Evolutionary conservation across 2,113 vertebrate species (phyloP), one percentile per base, ranked within the genome.

Genomic region (Gallinago media): DNA sequence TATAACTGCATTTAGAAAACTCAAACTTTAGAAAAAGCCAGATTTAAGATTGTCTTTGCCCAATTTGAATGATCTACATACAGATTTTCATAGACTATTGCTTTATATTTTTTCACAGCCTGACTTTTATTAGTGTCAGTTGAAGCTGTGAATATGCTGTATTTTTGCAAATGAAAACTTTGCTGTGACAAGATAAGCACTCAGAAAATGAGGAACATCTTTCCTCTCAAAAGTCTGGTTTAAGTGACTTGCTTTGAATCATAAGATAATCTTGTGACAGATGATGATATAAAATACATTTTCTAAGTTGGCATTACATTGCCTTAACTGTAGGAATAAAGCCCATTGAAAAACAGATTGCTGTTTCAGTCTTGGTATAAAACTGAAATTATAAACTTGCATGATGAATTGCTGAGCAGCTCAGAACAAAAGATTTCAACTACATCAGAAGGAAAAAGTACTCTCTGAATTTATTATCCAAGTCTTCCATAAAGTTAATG

Each of bases 241-340:
- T 87, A 93, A 95, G 73, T 85, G 77, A 82, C 70, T 94, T 82
- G 27, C 88, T 96, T 87, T 94, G 90, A 96, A 95, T 93, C 78
- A 88, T 31, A 65, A 17, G 5, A 67, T 88, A 92, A 89, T 93
- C 78, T 84, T 88, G 70, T 83, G 82, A 97, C 82, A 92, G 85
- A 85, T 76, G 54, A 94, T 82, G 74, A 93, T 85, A 92, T 27
- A 82, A 89, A 89, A 95, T 85, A 49, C 10, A n/a, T 79, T 92
- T 93, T 65, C 67, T 65, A 73, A 90, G 54, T 14, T 90, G 71
- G 54, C 49, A 83, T 94, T 94, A 62, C 55, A 42, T 54, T 86
- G 46, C 79, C 79, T 80, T 88, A 94, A 86, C 83, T 86, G 36
- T 50, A 88, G 42, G 72, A 81, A 92, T 74, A 94, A 90, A 88